These are phyloP conservation scores for Mustelus asterias DNA, from an alignment of 2,113 vertebrate species.

Conservation along the genomic window DNA sequence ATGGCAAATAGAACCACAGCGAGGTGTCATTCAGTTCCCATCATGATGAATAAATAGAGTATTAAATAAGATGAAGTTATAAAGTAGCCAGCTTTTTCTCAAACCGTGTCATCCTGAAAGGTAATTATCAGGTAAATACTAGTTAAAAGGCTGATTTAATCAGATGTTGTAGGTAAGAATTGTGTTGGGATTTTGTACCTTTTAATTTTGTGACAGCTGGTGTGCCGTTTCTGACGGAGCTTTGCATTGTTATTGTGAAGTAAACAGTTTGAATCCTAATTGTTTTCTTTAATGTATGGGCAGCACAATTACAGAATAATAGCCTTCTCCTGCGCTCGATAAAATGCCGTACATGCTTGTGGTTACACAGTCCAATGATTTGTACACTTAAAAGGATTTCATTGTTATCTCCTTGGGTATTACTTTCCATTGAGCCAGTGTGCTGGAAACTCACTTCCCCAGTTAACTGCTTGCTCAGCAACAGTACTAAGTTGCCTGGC, in stretches of 20 bases:
- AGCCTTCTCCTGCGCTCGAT: background rate
- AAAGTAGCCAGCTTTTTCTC: background rate
- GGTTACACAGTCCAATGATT: background rate
- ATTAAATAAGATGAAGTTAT: background rate
- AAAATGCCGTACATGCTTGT: background rate
- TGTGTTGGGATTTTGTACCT: background rate
- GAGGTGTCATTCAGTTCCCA: background rate
- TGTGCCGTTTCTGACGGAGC: background rate
- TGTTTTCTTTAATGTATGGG: background rate
- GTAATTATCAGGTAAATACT: background rate
- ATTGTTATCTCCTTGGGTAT: background rate
- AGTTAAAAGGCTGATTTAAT: background rate
- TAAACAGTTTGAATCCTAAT: constrained; percentile 15
- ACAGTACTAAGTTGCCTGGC: background rate
- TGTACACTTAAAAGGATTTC: background rate
- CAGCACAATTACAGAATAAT: background rate
- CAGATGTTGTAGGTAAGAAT: background rate
- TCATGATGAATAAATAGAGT: background rate
- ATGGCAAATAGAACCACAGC: background rate
- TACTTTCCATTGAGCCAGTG: background rate
- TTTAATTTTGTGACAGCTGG: constrained; percentile 27
- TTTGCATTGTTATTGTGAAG: background rate
- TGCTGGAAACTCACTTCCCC: background rate
- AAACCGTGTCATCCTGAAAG: background rate
- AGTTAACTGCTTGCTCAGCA: background rate